A percentile compares a stretch with the other conserved stretches of the same genome.
Evolutionary conservation across 1,140 invertebrate genomes (phyloP).

Genomic region (Bombus balteatus): DNA sequence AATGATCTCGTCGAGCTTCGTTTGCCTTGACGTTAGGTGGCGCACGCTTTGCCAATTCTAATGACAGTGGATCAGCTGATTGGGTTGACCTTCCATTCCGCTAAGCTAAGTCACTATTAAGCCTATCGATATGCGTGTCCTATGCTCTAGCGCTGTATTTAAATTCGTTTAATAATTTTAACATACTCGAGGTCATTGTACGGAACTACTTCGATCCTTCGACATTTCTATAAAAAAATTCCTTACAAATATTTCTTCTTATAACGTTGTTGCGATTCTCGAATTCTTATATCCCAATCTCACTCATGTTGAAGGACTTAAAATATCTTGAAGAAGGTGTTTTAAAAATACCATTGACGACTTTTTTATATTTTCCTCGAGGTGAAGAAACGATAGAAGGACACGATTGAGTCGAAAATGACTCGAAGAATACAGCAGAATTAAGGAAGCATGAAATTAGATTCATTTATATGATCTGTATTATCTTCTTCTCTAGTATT

Average conservation of each 20-base stretch:
- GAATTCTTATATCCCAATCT: neutral
- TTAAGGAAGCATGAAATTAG: too few species aligned
- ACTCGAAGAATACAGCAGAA: neutral
- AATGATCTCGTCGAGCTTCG: slow-evolving; percentile 42
- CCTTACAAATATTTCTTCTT: neutral
- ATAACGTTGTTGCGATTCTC: neutral
- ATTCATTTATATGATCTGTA: too few species aligned
- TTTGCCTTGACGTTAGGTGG: slow-evolving; percentile 53
- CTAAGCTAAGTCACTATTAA: slow-evolving; percentile 44
- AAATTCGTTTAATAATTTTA: slow-evolving; percentile 45
- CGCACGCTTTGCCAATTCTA: slow-evolving; percentile 52
- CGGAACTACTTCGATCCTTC: neutral
- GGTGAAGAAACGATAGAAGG: neutral
- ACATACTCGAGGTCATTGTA: slow-evolving; percentile 52
- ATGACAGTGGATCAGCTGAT: slow-evolving; percentile 71
- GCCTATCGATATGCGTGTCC: neutral
- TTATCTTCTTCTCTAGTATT: too few species aligned
- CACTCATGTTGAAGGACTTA: neutral
- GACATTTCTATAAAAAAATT: neutral
- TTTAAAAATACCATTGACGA: neutral
- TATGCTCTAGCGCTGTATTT: slow-evolving; percentile 39
- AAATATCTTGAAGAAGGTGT: neutral
- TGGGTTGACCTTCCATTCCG: slow-evolving; percentile 63
- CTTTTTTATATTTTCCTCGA: neutral
- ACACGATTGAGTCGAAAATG: neutral